Base-by-base conservation (phyloP, 1,140 invertebrate genomes). In the Trichonephila clavata region DNA sequence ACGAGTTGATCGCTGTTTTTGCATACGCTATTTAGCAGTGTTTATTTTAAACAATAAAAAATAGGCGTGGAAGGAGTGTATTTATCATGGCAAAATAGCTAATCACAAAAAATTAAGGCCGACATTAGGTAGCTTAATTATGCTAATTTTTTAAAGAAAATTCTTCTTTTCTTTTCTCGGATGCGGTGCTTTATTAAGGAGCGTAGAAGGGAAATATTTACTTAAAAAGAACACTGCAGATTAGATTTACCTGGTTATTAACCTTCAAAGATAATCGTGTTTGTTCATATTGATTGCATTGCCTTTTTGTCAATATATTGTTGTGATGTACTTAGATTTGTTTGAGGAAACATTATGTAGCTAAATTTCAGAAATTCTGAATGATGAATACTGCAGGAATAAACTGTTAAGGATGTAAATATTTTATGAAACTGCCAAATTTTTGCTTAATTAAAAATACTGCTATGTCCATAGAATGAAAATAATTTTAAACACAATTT, bases 71-170 rank as follows among this genome's bases (percentile, higher is more conserved):
- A 7, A 24, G n/a, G 21, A 39, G 63, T 71, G 71, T 18, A 88
- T 71, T 71, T 71, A 88, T 88, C 86, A 14, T n/a, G 16, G 32
- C 24, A 63, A 63, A 63, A 71, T 39, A 43, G 86, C 61, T 65
- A 88, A 88, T 88, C 60, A 32, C 39, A 18, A 60, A 71, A 39
- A 88, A 88, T 88, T 88, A 88, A 71, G 86, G 71, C 39, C 68
- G 63, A 32, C 86, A 88, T 88, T 88, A 88, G 86, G 63, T 88
- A 68, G 71, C 86, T 88, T 71, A 88, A 88, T 88, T 88, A 88
- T 88, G 61, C 86, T 88, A 88, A 71, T 88, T 43, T 63, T 88
- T 88, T 88, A 39, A 39, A 4, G 32, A 39, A 68, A 27, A 68
- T 88, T 86, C 39, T 27, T 14, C 60, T n/a, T 27, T 24, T 71